These are phyloP conservation scores for Lordiphosa fenestrarum DNA, from an alignment of 2,888 invertebrate genomes.

Conservation along the genomic window DNA sequence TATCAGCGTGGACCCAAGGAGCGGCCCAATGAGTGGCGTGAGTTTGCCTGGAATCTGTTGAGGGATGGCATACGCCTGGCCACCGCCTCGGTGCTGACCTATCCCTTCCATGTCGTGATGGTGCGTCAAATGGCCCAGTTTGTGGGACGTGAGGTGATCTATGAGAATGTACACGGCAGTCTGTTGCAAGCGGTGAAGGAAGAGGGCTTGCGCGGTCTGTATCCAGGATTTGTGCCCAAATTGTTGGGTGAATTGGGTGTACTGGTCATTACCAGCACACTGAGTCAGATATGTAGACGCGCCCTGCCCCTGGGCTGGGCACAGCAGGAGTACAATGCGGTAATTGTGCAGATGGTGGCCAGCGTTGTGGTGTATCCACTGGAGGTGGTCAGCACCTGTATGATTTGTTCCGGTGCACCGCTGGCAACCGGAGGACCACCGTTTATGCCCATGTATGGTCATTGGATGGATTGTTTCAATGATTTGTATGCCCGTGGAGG, in stretches of 20 bases:
- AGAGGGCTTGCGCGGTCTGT: slow-evolving; percentile 36
- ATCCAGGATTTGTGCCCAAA: slow-evolving; percentile 46
- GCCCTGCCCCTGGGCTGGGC: neutral
- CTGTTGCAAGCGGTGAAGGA: slow-evolving; percentile 4
- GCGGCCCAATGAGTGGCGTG: neutral
- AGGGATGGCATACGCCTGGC: slow-evolving; percentile 25
- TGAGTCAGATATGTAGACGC: slow-evolving; percentile 18
- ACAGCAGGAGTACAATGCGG: slow-evolving; percentile 25
- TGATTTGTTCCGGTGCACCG: slow-evolving; percentile 49
- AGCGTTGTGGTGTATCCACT: slow-evolving; percentile 40
- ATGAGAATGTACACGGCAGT: slow-evolving; percentile 21
- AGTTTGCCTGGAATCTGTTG: slow-evolving; percentile 24
- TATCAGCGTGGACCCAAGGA: slow-evolving; percentile 1
- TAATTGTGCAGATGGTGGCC: slow-evolving; percentile 36
- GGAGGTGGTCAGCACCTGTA: slow-evolving; percentile 49
- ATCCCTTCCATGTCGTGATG: slow-evolving; percentile 51
- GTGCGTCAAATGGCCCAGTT: slow-evolving; percentile 60
- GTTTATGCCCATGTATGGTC: slow-evolving; percentile 48
- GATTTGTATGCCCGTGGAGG: slow-evolving; percentile 48
- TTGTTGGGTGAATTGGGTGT: slow-evolving; percentile 41
- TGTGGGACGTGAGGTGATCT: slow-evolving; percentile 37
- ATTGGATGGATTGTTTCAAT: slow-evolving; percentile 48
- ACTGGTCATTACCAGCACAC: slow-evolving; percentile 26
- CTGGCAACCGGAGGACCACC: slow-evolving; percentile 50
- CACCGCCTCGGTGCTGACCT: slow-evolving; percentile 39